A percentile compares a stretch with the other conserved stretches of the same genome.
Conservation (phyloP, 2,888 invertebrate species). For the Hypena proboscidalis region DNA sequence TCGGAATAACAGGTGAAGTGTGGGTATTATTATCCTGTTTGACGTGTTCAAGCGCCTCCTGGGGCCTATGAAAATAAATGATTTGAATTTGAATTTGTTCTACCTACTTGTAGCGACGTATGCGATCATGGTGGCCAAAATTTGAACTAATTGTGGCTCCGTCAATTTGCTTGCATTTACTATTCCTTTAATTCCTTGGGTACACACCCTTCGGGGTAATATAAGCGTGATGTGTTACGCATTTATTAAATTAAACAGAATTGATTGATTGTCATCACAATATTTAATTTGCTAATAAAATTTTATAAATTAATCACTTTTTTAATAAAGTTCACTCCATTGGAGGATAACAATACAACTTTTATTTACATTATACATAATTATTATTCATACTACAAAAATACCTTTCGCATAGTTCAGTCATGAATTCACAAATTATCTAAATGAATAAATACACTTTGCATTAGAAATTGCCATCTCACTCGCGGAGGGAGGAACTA, state of each 20-base stretch:
- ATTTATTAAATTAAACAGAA: neutral
- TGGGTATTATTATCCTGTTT: too few relatives aligned
- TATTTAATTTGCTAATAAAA: constrained; percentile 42
- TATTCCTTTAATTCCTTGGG: too few relatives aligned
- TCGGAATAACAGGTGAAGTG: too few relatives aligned
- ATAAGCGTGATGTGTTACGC: too few relatives aligned
- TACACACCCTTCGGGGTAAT: too few relatives aligned
- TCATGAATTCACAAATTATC: constrained; percentile 46
- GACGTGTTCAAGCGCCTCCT: too few relatives aligned
- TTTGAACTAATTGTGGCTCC: too few relatives aligned
- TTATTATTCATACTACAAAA: constrained; percentile 58
- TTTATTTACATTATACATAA: constrained; percentile 30
- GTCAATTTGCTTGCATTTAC: too few relatives aligned
- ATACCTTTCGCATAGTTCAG: constrained; percentile 77
- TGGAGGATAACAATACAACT: constrained; percentile 64
- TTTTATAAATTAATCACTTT: constrained; percentile 41
- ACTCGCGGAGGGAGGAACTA: neutral
- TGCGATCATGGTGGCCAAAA: too few relatives aligned
- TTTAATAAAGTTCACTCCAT: constrained; percentile 58
- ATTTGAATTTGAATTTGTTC: too few relatives aligned
- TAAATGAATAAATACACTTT: constrained; percentile 11
- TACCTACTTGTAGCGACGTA: too few relatives aligned
- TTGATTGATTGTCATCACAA: constrained; percentile 12
- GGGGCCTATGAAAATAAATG: too few relatives aligned
- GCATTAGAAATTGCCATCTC: neutral